These are phyloP conservation scores for Oreochromis aureus DNA, from an alignment of 2,113 vertebrate genomes.

Conservation along the genomic window DNA sequence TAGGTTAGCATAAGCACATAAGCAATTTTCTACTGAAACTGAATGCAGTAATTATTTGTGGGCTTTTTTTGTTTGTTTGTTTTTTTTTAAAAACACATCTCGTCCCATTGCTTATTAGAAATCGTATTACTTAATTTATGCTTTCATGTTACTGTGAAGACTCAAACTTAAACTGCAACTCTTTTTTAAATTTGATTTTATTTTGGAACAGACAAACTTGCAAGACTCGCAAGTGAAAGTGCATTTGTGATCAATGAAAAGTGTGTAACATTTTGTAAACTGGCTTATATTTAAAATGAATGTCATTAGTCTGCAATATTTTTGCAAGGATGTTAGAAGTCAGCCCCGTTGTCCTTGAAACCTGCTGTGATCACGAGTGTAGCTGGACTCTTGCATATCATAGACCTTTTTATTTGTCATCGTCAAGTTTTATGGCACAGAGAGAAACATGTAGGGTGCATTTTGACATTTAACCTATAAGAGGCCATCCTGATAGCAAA, in stretches of 20 bases:
- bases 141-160: background rate
- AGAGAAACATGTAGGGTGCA: background rate
- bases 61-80: background rate
- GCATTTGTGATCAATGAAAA: background rate
- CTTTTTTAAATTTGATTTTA: background rate
- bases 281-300: background rate
- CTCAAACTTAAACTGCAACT: background rate
- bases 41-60: background rate
- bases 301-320: background rate
- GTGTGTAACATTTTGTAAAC: background rate
- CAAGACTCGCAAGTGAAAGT: background rate
- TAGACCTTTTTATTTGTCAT: background rate
- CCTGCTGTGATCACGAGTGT: background rate
- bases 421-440: background rate
- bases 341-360: background rate
- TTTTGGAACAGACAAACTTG: background rate
- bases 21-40: too few species aligned
- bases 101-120: background rate
- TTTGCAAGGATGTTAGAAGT: background rate
- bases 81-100: background rate
- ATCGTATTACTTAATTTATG: background rate
- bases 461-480: background rate
- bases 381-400: slow-evolving; percentile 2
- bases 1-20: background rate
- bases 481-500: background rate